Percentiles rank a stretch among this genome's conserved stretches.
These are phyloP conservation scores for Xyliphius kryptos DNA, from an alignment of 2,113 vertebrate genomes.

Conservation along the genomic window DNA sequence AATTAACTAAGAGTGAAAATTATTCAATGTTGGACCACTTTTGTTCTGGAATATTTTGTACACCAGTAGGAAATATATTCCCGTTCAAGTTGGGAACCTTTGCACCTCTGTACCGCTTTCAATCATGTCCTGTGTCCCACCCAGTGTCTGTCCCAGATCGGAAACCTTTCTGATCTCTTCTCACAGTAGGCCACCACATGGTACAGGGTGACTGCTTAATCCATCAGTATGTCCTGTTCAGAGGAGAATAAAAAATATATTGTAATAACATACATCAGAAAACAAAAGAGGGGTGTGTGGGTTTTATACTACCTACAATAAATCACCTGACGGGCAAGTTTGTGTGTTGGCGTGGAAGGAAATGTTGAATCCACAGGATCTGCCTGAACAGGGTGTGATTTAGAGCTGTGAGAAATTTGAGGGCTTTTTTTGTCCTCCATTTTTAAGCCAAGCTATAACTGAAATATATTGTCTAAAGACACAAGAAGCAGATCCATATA, in stretches of 20 bases:
- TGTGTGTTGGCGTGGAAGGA: slow-evolving; percentile 32
- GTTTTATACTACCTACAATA: slow-evolving; percentile 46
- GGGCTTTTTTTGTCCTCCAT: slow-evolving; percentile 9
- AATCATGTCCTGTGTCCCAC: slow-evolving; percentile 11
- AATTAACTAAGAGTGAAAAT: slow-evolving; percentile 6
- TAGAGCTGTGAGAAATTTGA: slow-evolving; percentile 40
- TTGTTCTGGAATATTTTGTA: too few species aligned
- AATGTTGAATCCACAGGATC: slow-evolving; percentile 33
- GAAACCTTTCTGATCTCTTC: slow-evolving; percentile 13
- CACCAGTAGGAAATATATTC: too few species aligned
- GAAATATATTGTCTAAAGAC: too few species aligned
- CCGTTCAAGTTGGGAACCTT: too few species aligned
- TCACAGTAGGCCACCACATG: slow-evolving; percentile 2
- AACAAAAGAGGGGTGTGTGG: slow-evolving; percentile 36
- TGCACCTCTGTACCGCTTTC: slow-evolving; percentile 8
- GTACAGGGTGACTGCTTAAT: slow-evolving; percentile 44
- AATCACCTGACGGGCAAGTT: slow-evolving; percentile 42
- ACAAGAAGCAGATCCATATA: too few species aligned
- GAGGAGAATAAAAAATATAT: slow-evolving; percentile 50
- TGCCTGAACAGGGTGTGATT: slow-evolving; percentile 28
- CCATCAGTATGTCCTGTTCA: slow-evolving; percentile 37
- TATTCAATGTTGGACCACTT: background rate
- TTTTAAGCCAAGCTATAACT: too few species aligned
- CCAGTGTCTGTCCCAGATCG: slow-evolving; percentile 7
- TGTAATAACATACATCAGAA: slow-evolving; percentile 55